Evolutionary conservation across 2,113 vertebrate species (phyloP).

Genomic region (Tachycineta bicolor): DNA sequence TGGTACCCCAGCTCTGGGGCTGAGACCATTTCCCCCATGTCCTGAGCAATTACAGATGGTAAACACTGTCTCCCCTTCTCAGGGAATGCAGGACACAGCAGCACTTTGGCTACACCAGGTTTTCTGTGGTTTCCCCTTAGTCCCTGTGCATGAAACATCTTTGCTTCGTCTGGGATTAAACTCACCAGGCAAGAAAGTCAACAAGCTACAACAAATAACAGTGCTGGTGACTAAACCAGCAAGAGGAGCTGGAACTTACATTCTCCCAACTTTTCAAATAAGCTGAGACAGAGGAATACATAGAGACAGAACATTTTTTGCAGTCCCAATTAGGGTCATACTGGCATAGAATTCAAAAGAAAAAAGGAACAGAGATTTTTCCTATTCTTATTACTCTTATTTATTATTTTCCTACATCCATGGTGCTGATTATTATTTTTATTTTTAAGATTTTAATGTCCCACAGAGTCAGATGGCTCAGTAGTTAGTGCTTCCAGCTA

Average conservation of each 20-base stretch:
- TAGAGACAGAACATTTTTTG: background rate
- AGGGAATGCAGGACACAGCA: background rate
- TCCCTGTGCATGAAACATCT: background rate
- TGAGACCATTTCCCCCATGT: fast-evolving
- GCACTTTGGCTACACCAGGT: background rate
- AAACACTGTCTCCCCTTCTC: background rate
- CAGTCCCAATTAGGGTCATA: background rate
- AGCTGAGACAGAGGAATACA: background rate
- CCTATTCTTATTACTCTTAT: background rate
- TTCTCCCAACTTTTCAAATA: background rate
- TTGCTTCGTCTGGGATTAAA: background rate
- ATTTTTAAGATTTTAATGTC: background rate
- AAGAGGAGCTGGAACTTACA: background rate
- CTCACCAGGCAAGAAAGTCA: background rate
- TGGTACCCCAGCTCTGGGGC: too few relatives aligned
- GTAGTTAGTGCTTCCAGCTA: background rate
- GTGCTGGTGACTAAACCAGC: background rate
- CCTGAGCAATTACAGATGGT: background rate
- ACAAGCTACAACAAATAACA: background rate
- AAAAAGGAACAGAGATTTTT: background rate
- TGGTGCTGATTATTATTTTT: background rate
- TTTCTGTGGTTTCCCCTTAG: background rate
- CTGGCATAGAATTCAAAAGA: background rate
- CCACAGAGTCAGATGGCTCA: background rate
- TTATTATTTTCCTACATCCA: background rate